These are phyloP conservation scores for Rhagologus leucostigma DNA, from an alignment of 2,113 vertebrate genomes.

Conservation along the genomic window DNA sequence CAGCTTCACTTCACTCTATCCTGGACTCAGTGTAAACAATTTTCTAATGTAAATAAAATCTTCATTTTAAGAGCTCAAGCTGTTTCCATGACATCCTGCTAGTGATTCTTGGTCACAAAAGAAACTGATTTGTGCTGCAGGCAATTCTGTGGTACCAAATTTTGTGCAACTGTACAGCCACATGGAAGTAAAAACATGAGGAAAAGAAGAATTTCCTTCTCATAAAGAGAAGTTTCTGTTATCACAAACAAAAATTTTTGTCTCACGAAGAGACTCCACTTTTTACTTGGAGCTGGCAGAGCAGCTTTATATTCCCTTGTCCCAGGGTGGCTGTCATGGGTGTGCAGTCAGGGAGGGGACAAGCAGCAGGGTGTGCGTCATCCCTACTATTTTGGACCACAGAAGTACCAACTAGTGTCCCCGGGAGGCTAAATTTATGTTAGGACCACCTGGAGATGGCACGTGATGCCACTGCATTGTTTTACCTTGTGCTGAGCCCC, in stretches of 20 bases:
- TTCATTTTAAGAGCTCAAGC: not conserved
- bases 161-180: not conserved
- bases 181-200: not conserved
- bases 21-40: not conserved
- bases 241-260: not conserved
- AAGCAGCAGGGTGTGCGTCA: not conserved
- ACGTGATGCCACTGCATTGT: accelerated
- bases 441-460: not conserved
- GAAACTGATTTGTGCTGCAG: accelerated
- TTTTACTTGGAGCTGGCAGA: not conserved
- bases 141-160: not conserved
- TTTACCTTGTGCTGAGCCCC: not conserved
- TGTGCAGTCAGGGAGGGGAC: not conserved
- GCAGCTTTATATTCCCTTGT: not conserved
- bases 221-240: not conserved
- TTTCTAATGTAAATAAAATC: not conserved
- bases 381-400: not conserved
- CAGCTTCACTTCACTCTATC: not conserved
- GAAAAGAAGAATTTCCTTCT: not conserved
- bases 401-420: not conserved
- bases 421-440: constrained; percentile 2
- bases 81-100: not conserved
- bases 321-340: not conserved
- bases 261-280: not conserved
- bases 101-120: not conserved